phyloP scores from a whole-genome alignment of 2,797 vertebrate genomes.

The Pantherophis alleghaniensis region DNA sequence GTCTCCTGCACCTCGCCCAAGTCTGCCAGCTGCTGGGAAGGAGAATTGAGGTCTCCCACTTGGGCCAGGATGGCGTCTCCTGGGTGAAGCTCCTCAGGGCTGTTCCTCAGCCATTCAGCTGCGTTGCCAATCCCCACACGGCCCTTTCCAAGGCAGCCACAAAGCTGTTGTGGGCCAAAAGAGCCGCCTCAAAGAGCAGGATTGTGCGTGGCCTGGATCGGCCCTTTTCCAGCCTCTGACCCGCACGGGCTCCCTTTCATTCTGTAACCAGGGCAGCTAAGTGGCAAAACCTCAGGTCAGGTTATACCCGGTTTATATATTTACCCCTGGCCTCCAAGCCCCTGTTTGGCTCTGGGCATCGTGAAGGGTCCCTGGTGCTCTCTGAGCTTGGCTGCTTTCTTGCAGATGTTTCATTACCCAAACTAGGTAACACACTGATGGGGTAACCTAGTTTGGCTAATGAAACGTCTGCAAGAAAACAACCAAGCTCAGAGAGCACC shows the following conservation, averaged over 20 bases:
- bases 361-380: neutral
- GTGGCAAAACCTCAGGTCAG: neutral
- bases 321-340: neutral
- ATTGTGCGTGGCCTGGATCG: too few relatives aligned
- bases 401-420: neutral
- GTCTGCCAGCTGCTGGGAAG: neutral
- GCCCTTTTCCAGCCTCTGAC: neutral
- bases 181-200: neutral
- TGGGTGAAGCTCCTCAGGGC: neutral
- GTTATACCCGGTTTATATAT: neutral
- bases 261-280: neutral
- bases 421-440: neutral
- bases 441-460: neutral
- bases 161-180: neutral
- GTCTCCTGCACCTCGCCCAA: neutral
- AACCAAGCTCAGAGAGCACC: neutral
- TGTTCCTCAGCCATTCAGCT: neutral
- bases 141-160: neutral
- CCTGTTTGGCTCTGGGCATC: neutral
- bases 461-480: neutral
- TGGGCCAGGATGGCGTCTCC: neutral
- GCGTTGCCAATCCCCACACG: neutral
- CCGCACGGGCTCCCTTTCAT: neutral
- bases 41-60: accelerated
- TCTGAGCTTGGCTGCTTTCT: neutral